These are phyloP conservation scores for Zygothrica quintamaculata DNA, from an alignment of 2,888 invertebrate genomes.

Conservation along the genomic window DNA sequence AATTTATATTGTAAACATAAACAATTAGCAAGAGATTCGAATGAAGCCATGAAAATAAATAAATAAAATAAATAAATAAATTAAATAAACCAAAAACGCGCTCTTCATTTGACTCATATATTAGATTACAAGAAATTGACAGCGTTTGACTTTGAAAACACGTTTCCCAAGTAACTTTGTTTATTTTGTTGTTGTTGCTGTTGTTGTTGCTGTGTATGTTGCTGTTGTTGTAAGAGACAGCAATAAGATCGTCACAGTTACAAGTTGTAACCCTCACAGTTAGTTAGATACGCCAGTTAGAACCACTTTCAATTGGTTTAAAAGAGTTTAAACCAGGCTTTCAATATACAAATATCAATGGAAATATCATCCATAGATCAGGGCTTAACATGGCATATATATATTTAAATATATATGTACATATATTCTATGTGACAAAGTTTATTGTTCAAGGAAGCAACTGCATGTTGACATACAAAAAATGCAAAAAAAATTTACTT, in stretches of 20 bases:
- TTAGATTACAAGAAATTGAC: constrained; percentile 63
- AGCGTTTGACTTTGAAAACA: constrained; percentile 56
- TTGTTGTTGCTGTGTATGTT: constrained; percentile 24
- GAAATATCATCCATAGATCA: too few species aligned
- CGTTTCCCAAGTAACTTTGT: constrained; percentile 49
- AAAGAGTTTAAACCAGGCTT: constrained; percentile 60
- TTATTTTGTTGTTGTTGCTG: constrained; percentile 18
- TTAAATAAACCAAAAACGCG: constrained; percentile 17
- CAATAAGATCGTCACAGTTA: constrained; percentile 30
- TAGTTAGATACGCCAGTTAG: constrained; percentile 63
- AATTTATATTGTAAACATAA: neutral
- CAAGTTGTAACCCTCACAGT: constrained; percentile 60
- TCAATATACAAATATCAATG: constrained; percentile 16
- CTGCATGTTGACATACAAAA: constrained; percentile 38
- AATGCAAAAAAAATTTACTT: too few species aligned
- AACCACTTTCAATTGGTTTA: constrained; percentile 71
- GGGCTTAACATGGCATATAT: too few species aligned
- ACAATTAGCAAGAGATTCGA: constrained; percentile 41
- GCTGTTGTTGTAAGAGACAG: constrained; percentile 31
- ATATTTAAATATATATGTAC: too few species aligned
- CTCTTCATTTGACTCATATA: constrained; percentile 38
- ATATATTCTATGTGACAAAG: too few species aligned
- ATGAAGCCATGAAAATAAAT: constrained; percentile 12
- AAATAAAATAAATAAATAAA: constrained; percentile 13
- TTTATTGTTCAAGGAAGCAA: neutral